Evolutionary conservation across 2,888 invertebrate species (phyloP).

Genomic region (Antitype chi): DNA sequence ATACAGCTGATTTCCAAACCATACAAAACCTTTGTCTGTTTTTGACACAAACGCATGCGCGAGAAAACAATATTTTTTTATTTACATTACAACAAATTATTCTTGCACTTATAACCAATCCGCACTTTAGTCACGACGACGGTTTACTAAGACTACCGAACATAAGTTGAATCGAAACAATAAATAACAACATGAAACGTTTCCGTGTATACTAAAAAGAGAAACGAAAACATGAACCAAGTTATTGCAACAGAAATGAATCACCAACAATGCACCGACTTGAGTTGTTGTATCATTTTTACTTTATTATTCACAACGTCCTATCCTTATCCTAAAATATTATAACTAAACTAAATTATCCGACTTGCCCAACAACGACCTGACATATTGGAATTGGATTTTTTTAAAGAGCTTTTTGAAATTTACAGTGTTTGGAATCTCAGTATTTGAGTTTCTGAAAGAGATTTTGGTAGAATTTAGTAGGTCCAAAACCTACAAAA

Average conservation of each 20-base stretch:
- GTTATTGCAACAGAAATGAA: slow-evolving; percentile 66
- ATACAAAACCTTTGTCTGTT: slow-evolving; percentile 92
- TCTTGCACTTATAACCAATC: slow-evolving; percentile 74
- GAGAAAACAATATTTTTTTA: slow-evolving; percentile 88
- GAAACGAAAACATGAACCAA: slow-evolving; percentile 67
- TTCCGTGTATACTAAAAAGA: slow-evolving; percentile 65
- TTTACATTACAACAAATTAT: slow-evolving; percentile 88
- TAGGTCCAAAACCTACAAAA: neutral
- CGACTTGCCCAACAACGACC: slow-evolving; percentile 75
- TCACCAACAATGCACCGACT: slow-evolving; percentile 64
- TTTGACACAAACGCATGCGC: slow-evolving; percentile 91
- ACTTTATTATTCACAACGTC: slow-evolving; percentile 73
- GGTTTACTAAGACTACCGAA: slow-evolving; percentile 72
- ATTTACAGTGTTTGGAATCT: slow-evolving; percentile 46
- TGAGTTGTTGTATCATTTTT: slow-evolving; percentile 71
- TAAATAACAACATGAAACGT: slow-evolving; percentile 82
- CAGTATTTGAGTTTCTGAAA: slow-evolving; percentile 36
- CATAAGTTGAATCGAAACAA: slow-evolving; percentile 77
- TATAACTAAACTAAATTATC: slow-evolving; percentile 75
- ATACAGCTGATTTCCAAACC: slow-evolving; percentile 91
- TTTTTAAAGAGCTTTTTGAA: slow-evolving; percentile 29
- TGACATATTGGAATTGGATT: slow-evolving; percentile 84
- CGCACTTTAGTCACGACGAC: slow-evolving; percentile 63
- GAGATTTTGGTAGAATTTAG: slow-evolving; percentile 7
- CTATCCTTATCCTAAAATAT: slow-evolving; percentile 73